Evolutionary conservation across 2,797 vertebrate genomes (phyloP), one percentile per base, ranked within the genome.

Genomic region (Megalops cyprinoides): DNA sequence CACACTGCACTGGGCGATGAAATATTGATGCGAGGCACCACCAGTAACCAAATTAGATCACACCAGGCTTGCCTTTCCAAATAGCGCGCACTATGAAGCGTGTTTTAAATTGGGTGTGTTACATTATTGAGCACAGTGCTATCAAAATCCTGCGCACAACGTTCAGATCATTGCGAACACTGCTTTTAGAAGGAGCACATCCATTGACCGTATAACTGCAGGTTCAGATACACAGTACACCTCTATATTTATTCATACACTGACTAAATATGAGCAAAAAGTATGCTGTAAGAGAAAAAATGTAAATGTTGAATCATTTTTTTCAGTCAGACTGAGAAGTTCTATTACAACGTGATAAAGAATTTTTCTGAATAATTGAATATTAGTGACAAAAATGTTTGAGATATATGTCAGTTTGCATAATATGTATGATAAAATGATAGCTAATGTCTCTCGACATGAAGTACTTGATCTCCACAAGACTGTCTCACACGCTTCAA

Each of bases 11-110:
- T 25, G 46, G 31, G 55, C 8, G 25, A 56, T 73, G 49, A 71
- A 58, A 58, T 46, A 82, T 73, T 82, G 62, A 78, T 82, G 51
- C 23, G 7, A 71, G 49, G 60, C 62, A 55, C 71, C 62, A 77
- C 58, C 56, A 18, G 48, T 34, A 81, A 77, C 76, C 51, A 73
- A 48, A 73, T 82, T 76, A 56, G 75, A 71, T 31, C 49, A 44
- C 37, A 46, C 23, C 18, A 48, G 37, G 34, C n/a, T 42, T 69
- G 46, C 25, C 23, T 67, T 69, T 77, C n/a, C 44, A 48, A 53
- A 48, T n/a, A 60, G 53, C 18, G 56, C 51, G 42, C 8, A 31
- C 25, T 34, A 48, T 49, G 44, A 74, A 62, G 69, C 51, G 20
- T 3, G 34, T 51, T 39, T 53, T 67, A 79, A 67, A 65, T 48